Evolutionary conservation across 2,113 vertebrate species (phyloP), one percentile per base, ranked within the genome.

Genomic region (Synodontis membranacea): DNA sequence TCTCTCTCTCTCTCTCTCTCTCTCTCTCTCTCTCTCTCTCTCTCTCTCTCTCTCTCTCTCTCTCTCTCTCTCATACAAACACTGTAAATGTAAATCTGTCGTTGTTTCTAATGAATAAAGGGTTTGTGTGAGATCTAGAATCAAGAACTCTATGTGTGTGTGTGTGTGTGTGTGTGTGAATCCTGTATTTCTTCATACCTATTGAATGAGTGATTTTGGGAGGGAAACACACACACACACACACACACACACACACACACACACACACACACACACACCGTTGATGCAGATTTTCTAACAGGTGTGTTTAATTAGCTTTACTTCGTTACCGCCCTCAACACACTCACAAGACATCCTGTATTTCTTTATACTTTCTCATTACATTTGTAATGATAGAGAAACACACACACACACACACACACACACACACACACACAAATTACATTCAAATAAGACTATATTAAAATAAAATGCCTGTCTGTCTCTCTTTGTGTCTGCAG

Each of bases 241-340:
- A 64, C 62, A 64, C n/a, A 31, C 84, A 86, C 68, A 84, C 90
- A 37, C 66, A 72, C 86, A 90, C 91, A 89, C 34, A 89, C 80
- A 91, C 90, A 88, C 68, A 80, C 74, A 89, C 62, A 91, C 58
- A 85, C 39, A 10, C 21, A 82, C 42, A 44, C 3, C 10, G 46
- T 89, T 91, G 86, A 92, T 84, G 88, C 83, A 76, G 82, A 86
- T 62, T n/a, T 12, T 62, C 9, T 7, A 21, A 9, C 52, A 54
- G 52, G 23, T 60, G 58, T 60, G 58, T 28, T 25, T 28, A 21
- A 21, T 46, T 46, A 7, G 6, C 19, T 56, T 56, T 56, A 56
- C 21, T 21, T 56, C 6, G 4, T 56, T 54, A 54, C 52, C 5
- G 52, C 19, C 52, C 46, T 46, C 46, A 46, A 46, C 52, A 56